Conservation (phyloP, 2,797 vertebrate species). For the Macropus fuliginosus region DNA sequence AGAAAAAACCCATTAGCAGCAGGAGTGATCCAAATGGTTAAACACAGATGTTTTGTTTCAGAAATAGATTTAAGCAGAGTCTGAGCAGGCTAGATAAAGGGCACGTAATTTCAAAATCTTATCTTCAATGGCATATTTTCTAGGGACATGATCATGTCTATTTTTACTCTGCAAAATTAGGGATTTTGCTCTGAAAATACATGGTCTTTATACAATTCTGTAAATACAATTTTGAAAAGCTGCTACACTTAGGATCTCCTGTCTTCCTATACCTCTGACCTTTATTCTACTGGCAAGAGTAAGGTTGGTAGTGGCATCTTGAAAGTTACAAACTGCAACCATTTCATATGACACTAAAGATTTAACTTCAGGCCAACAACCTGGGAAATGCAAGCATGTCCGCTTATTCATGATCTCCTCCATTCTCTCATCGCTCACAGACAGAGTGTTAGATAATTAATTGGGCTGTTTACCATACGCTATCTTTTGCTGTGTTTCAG, state of each 20-base stretch:
- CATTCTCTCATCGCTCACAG: slow-evolving; percentile 16
- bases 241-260: not conserved
- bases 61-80: slow-evolving; percentile 40
- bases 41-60: slow-evolving; percentile 27
- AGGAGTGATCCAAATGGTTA: not conserved
- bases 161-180: not conserved
- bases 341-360: slow-evolving; percentile 26
- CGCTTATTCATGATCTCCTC: slow-evolving; percentile 33
- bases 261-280: not conserved
- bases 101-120: slow-evolving; percentile 29
- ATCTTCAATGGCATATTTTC: slow-evolving; percentile 4
- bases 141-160: not conserved
- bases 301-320: slow-evolving; percentile 21
- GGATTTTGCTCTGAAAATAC: slow-evolving; percentile 41
- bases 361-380: not conserved
- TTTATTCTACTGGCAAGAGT: not conserved
- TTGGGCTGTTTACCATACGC: slow-evolving; percentile 34
- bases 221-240: not conserved
- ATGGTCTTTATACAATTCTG: not conserved
- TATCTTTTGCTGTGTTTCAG: slow-evolving; percentile 10
- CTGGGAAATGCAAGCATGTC: slow-evolving; percentile 24
- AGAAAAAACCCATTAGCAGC: not conserved
- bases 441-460: slow-evolving; percentile 36
- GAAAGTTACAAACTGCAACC: slow-evolving; percentile 36
- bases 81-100: not conserved